A percentile compares a stretch with the other conserved stretches of the same genome.
Conservation (phyloP, 2,888 invertebrate genomes). For the Macrosiphum euphorbiae region DNA sequence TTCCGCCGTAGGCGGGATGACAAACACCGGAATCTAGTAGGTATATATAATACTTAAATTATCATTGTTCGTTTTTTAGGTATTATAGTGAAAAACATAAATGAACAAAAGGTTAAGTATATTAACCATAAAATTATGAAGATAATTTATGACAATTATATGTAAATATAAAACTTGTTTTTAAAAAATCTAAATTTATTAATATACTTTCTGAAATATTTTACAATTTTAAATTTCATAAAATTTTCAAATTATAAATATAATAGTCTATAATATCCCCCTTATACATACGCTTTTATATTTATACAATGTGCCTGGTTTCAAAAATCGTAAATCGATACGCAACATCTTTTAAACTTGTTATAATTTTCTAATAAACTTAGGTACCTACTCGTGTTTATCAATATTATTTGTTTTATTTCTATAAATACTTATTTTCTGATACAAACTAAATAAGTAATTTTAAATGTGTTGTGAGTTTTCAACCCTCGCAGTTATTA, state of each 20-base stretch:
- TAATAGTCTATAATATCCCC: background rate
- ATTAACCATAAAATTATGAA: too few relatives aligned
- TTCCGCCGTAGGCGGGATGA: too few relatives aligned
- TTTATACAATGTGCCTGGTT: background rate
- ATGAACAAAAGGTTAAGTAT: too few relatives aligned
- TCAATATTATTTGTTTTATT: background rate
- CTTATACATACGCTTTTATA: background rate
- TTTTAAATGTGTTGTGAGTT: background rate
- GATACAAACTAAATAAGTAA: background rate
- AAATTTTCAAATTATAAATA: background rate
- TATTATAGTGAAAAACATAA: too few relatives aligned
- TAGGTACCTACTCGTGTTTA: background rate
- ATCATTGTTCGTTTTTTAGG: too few relatives aligned
- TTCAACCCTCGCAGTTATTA: background rate
- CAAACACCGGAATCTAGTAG: too few relatives aligned
- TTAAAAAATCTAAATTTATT: too few relatives aligned
- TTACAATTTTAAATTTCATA: too few relatives aligned
- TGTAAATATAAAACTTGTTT: too few relatives aligned
- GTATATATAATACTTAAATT: too few relatives aligned
- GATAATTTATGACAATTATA: too few relatives aligned
- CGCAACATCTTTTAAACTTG: background rate
- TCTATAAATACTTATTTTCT: background rate
- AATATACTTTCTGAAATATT: too few relatives aligned
- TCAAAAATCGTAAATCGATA: background rate
- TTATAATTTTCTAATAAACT: background rate